phyloP scores from a whole-genome alignment of 1,140 invertebrate genomes.

The Drosophila truncata region DNA sequence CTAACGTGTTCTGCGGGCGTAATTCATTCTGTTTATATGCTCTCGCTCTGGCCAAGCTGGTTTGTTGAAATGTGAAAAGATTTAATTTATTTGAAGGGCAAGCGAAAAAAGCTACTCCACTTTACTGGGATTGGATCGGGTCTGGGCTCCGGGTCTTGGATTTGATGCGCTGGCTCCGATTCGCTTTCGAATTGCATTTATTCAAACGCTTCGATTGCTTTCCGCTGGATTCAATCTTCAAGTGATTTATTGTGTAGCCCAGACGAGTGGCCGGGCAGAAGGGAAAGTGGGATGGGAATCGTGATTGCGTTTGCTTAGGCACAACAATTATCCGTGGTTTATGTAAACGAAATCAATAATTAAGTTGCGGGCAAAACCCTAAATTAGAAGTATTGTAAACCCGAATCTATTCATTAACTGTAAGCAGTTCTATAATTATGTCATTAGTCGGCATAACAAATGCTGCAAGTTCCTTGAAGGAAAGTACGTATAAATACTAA shows the following conservation, averaged over 20 bases:
- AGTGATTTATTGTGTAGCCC: constrained; percentile 69
- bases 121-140: constrained; percentile 31
- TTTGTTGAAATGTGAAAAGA: constrained; percentile 69
- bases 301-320: constrained; percentile 60
- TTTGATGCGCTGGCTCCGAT: constrained; percentile 57
- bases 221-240: constrained; percentile 67
- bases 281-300: constrained; percentile 17
- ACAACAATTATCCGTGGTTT: constrained; percentile 42
- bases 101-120: constrained; percentile 54
- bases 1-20: constrained; percentile 56
- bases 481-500: constrained; percentile 12
- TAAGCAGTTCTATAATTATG: constrained; percentile 60
- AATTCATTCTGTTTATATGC: constrained; percentile 48
- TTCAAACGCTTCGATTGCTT: constrained; percentile 80
- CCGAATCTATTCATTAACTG: constrained; percentile 32
- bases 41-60: constrained; percentile 35
- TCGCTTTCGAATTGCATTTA: constrained; percentile 73
- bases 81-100: constrained; percentile 80
- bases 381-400: constrained; percentile 47
- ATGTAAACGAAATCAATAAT: constrained; percentile 66
- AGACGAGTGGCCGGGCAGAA: constrained; percentile 3
- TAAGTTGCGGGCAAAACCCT: constrained; percentile 43
- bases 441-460: constrained; percentile 48
- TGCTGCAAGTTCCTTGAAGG: not conserved
- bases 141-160: constrained; percentile 14